Evolutionary conservation across 2,113 vertebrate genomes (phyloP), one percentile per base, ranked within the genome.

Genomic region (Ornithorhynchus anatinus): DNA sequence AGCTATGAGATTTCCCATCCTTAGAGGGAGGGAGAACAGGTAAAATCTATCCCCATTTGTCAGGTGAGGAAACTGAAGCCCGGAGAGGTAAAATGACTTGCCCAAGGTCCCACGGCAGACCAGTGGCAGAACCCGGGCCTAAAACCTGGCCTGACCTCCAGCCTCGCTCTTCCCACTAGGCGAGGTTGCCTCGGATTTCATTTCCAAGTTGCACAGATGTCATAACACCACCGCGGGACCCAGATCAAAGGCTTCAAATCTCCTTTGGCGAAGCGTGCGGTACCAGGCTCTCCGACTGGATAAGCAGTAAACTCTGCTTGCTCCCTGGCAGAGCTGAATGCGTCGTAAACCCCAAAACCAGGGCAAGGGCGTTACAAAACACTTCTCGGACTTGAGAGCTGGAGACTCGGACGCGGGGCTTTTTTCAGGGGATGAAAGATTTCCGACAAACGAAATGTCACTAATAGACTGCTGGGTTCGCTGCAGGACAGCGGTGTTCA

Each of bases 231-330:
- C n/a, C n/a, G 68, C 75, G 67, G 54, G 51, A 62, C 60, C 65
- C 20, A 22, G 50, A 82, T 89, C 87, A 91, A 81, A 80, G 87
- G 90, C 88, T 85, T 75, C 45, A 57, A 75, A 57, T 82, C 57
- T 80, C 57, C n/a, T 45, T 75, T 75, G 77, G 68, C 67, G 72
- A 68, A 35, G 17, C 25, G 84, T 77, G 75, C 80, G 17, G 13
- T 64, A 84, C 61, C 33, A n/a, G 19, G 4, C 73, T 54, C 77
- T 69, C 32, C 38, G 77, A 86, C 77, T 69, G 59, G 84, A 85
- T 75, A 86, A 92, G 89, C 81, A 86, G n/a, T 8, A 15, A 65
- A 58, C 10, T 20, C 16, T 59, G 70, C 79, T 88, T 93, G 87
- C 90, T 89, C 58, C 42, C 72, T 58, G 23, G 59, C 73, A 77